A percentile compares a stretch with the other conserved stretches of the same genome.
Evolutionary conservation across 2,797 vertebrate genomes (phyloP).

Genomic region (Acridotheres tristis): DNA sequence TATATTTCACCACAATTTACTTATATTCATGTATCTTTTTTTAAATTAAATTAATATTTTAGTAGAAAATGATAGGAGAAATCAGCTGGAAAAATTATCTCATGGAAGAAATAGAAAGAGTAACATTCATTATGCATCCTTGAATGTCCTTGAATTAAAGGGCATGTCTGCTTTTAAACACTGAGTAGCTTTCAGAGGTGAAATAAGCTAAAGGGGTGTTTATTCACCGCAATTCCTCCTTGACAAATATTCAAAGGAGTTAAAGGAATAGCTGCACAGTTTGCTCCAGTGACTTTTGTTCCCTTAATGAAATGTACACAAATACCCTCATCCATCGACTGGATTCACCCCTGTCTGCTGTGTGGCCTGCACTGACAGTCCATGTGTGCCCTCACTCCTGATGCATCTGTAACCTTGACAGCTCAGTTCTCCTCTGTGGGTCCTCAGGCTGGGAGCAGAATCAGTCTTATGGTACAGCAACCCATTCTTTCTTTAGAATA

Average conservation of each 20-base stretch:
- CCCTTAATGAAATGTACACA: neutral
- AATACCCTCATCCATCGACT: neutral
- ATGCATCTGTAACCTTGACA: neutral
- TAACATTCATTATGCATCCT: constrained; percentile 2
- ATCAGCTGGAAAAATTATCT: neutral
- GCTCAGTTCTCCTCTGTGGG: neutral
- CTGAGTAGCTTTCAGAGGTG: neutral
- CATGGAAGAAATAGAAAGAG: neutral
- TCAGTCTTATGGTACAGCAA: neutral
- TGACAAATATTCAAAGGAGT: neutral
- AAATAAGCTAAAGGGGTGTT: constrained; percentile 4
- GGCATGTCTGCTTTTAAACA: constrained; percentile 18
- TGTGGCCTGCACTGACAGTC: neutral
- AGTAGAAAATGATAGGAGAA: neutral
- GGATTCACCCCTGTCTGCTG: neutral
- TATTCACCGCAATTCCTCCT: constrained; percentile 6
- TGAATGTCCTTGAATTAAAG: constrained; percentile 35
- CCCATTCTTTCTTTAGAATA: neutral
- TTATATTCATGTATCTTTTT: neutral
- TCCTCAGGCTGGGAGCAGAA: neutral
- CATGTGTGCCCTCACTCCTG: neutral
- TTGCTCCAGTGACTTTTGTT: constrained; percentile 16
- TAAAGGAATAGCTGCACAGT: constrained; percentile 14
- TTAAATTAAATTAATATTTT: neutral
- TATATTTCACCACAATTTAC: neutral